Evolutionary conservation across 1,140 invertebrate species (phyloP).

Genomic region (Hydropsyche tenuis): DNA sequence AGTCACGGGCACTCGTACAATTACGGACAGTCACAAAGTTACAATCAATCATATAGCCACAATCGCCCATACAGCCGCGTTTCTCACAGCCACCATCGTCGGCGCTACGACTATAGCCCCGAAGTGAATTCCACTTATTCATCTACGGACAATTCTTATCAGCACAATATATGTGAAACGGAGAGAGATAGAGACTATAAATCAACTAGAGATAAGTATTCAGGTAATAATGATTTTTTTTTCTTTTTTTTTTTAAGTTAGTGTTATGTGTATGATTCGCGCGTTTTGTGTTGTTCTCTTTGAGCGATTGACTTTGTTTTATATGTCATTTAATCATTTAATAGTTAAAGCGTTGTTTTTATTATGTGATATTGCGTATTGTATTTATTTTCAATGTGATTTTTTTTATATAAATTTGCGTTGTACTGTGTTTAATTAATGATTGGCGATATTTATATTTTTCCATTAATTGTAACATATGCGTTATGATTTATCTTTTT

Average conservation of each 20-base stretch:
- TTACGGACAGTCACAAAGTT: constrained; percentile 51
- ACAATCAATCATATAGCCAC: constrained; percentile 46
- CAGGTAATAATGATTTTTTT: constrained; percentile 61
- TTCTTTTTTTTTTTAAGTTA: neutral
- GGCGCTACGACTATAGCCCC: constrained; percentile 72
- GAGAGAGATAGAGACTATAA: constrained; percentile 92
- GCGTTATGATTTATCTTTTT: too few species aligned
- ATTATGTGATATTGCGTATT: neutral
- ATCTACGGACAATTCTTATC: constrained; percentile 75
- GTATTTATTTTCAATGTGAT: too few species aligned
- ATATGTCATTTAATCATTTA: neutral
- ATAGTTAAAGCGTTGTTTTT: neutral
- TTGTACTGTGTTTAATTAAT: too few species aligned
- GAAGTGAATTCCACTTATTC: constrained; percentile 66
- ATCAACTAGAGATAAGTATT: constrained; percentile 85
- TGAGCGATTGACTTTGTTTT: neutral
- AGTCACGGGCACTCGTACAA: constrained; percentile 28
- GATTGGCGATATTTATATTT: too few species aligned
- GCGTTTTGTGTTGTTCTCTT: too few species aligned
- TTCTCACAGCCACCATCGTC: constrained; percentile 69
- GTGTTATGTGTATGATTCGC: too few species aligned
- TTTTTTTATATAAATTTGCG: too few species aligned
- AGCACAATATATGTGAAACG: constrained; percentile 82
- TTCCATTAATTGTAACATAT: too few species aligned
- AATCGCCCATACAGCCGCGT: constrained; percentile 74